Evolutionary conservation across 1,140 invertebrate species (phyloP), one percentile per base, ranked within the genome.

Genomic region (Eciton burchellii): DNA sequence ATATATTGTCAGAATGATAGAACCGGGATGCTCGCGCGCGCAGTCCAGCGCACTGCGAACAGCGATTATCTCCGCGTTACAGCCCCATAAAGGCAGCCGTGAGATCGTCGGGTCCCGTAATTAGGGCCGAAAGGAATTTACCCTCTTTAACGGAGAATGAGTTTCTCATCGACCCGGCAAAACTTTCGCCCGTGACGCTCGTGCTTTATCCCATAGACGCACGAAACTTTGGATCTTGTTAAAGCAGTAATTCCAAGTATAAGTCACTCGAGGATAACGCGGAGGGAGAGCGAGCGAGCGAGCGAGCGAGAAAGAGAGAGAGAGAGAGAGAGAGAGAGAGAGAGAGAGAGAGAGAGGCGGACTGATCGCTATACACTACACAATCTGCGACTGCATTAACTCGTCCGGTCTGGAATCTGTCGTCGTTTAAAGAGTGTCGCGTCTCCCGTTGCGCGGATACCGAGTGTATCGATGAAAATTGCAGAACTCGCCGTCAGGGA

Each of bases 11-110:
- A 19, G n/a, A 21, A 11, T 54, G 70, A 59, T 45, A 52, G 29
- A 76, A 45, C 14, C 41, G 49, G 74, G 66, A 21, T 14, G 41
- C 29, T 19, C 43, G 26, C 14, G 4, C n/a, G 65, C 14, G 19
- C 59, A 63, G 60, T 66, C 62, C 19, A 26, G n/a, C 16, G 45
- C 63, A 8, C 56, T 79, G 35, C 45, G 65, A 82, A 71, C 84
- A 86, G 76, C 73, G 84, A 86, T 86, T 65, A 85, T 82, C 71
- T 76, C 76, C 57, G 56, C 70, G 70, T 86, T 82, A 86, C 71
- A 86, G 71, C 77, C 21, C 52, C 43, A 76, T 70, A 84, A 72
- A 56, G 47, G 56, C 4, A 16, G 21, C 49, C 26, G 45, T 11
- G 21, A 47, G 71, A 62, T 79, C 49, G 56, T 41, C 35, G 35